Evolutionary conservation across 2,888 invertebrate species (phyloP).

Genomic region (Lepidocyrtoides sp.): DNA sequence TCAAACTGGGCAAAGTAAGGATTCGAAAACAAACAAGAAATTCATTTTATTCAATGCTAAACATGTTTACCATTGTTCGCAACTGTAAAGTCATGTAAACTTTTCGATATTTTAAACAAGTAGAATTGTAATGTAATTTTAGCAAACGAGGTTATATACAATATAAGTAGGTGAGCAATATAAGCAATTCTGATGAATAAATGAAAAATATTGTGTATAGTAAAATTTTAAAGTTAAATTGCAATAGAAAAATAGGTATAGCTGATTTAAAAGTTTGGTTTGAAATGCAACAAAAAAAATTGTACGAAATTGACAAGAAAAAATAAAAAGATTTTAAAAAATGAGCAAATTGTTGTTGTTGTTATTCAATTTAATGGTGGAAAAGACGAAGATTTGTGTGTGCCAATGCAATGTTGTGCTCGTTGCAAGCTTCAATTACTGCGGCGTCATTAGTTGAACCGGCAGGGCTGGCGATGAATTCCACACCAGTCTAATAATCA

Average conservation of each 20-base stretch:
- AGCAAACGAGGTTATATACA: not conserved
- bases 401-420: conserved; percentile 94
- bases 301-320: conserved; percentile 34
- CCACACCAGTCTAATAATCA: conserved; percentile 97
- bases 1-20: no score
- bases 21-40: not conserved
- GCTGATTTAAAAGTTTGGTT: not conserved
- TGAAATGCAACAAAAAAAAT: not conserved
- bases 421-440: conserved; percentile 96
- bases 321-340: conserved; percentile 46
- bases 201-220: not conserved
- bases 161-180: no score
- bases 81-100: not conserved
- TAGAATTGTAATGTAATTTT: not conserved
- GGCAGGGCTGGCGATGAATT: conserved; percentile 96
- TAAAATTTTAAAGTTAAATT: conserved; percentile 17
- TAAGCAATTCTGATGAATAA: not conserved
- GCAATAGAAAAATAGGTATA: not conserved
- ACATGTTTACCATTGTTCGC: conserved; percentile 7
- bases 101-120: not conserved
- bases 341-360: not conserved
- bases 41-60: not conserved
- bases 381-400: conserved; percentile 97
- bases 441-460: conserved; percentile 97
- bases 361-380: conserved; percentile 92